Percentiles rank a stretch among this genome's conserved stretches.
These are phyloP conservation scores for Drosophila monieri DNA, from an alignment of 2,888 invertebrate genomes.

Conservation along the genomic window DNA sequence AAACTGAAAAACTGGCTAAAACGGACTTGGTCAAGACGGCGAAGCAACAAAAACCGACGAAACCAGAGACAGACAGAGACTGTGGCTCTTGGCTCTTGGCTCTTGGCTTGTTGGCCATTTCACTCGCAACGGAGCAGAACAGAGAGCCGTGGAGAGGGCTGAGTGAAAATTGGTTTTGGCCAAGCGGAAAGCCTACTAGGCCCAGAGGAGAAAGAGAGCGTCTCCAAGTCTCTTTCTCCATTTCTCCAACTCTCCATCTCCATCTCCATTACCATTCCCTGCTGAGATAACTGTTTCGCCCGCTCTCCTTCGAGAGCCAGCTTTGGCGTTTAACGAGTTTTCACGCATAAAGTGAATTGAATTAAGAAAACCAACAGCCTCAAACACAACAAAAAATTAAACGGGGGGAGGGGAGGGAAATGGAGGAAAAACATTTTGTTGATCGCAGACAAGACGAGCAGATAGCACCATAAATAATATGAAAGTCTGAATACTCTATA, in stretches of 20 bases:
- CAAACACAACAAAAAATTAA: slow-evolving; percentile 26
- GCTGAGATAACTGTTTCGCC: slow-evolving; percentile 54
- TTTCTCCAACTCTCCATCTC: not conserved
- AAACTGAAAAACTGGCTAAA: slow-evolving; percentile 21
- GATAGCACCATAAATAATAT: not conserved
- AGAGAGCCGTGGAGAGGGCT: slow-evolving; percentile 13
- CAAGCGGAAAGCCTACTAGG: slow-evolving; percentile 48
- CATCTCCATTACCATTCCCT: slow-evolving; percentile 16
- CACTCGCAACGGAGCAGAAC: slow-evolving; percentile 69
- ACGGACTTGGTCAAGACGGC: slow-evolving; percentile 51
- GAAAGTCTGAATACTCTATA: not conserved
- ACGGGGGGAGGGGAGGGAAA: not conserved
- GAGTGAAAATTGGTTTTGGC: slow-evolving; percentile 24
- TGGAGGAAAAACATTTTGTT: slow-evolving; percentile 30
- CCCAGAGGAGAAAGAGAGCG: slow-evolving; percentile 36
- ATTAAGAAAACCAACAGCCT: slow-evolving; percentile 52
- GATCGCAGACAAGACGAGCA: slow-evolving; percentile 20
- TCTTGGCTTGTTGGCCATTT: slow-evolving; percentile 70
- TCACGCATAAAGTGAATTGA: slow-evolving; percentile 70
- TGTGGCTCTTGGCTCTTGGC: not conserved
- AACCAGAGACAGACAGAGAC: slow-evolving; percentile 60
- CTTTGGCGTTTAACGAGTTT: slow-evolving; percentile 72
- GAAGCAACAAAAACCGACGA: slow-evolving; percentile 44
- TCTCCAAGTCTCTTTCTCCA: slow-evolving; percentile 5
- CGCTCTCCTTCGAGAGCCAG: slow-evolving; percentile 24